Base-by-base conservation (phyloP, 2,888 invertebrate species). In the Apodemia duryi region DNA sequence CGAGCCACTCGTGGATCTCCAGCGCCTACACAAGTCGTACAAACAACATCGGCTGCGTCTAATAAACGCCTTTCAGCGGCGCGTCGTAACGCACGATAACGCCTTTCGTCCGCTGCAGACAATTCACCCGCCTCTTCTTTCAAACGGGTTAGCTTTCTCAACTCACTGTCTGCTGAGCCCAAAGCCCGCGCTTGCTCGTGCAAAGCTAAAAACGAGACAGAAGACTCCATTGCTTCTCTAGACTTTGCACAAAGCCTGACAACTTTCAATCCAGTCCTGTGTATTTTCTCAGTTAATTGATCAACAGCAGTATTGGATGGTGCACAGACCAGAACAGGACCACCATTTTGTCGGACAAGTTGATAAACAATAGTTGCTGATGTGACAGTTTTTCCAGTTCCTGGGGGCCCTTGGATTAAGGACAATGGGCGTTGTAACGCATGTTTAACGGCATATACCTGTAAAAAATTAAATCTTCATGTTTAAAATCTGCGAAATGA, bases 291-390 rank as follows among this genome's bases (percentile, higher is more conserved):
- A 0, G 99, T 99, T 28, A 99, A 93, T 79, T 99, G 99, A 86
- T 99, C 99, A 0, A 99, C 99, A 35, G 99, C 99, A 1, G 99
- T 99, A 86, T 99, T 99, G 68, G 98, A 98, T 0, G 99, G 99
- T 0, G 99, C 99, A 83, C 99, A 99, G 0, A 99, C 99, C 2
- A 99, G 93, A 0, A 99, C 98, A 0, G 98, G 97, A 1, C 97
- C 97, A 5, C 97, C 97, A 74, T 96, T 98, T 80, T 98, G 98
- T 77, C 98, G 96, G 0, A 98, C 98, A 66, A 99, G 92, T 82
- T 99, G 99, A 84, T 99, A 99, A 2, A 99, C 99, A 73, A 99
- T 98, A 0, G 99, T 99, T 0, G 99, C 99, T 1, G 99, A 99
- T 0, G 99, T 99, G 0, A 99, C 99, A 0, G 99, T 99, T 90